Percentiles rank a stretch among this genome's conserved stretches.
phyloP scores from a whole-genome alignment of 2,113 vertebrate genomes.

The Neolamprologus devosi region DNA sequence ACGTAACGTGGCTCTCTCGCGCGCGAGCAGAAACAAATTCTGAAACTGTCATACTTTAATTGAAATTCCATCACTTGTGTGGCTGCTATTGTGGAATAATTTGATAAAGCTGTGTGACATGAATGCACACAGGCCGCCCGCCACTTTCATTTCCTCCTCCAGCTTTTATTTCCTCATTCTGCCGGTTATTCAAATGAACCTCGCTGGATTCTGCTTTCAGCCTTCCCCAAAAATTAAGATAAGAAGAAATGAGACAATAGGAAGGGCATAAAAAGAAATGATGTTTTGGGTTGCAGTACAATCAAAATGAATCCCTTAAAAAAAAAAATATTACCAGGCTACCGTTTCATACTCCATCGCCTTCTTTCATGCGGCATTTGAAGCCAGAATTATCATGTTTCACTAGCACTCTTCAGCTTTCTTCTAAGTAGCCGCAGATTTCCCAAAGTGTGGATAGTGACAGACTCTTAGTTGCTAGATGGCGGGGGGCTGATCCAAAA shows the following conservation, averaged over 20 bases:
- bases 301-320: not conserved
- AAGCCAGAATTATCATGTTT: not conserved
- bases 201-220: slow-evolving; percentile 31
- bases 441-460: not conserved
- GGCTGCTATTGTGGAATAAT: slow-evolving; percentile 57
- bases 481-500: slow-evolving; percentile 8
- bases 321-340: not conserved
- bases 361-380: not conserved
- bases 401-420: not conserved
- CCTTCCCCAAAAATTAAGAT: slow-evolving; percentile 38
- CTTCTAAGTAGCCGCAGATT: not conserved
- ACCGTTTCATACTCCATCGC: not conserved
- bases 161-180: slow-evolving; percentile 57
- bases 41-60: slow-evolving; percentile 67
- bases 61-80: slow-evolving; percentile 68
- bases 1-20: not conserved
- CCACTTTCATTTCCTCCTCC: slow-evolving; percentile 43
- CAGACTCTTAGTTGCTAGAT: slow-evolving; percentile 12
- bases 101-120: slow-evolving; percentile 61
- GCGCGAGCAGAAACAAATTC: slow-evolving; percentile 50
- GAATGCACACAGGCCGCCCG: slow-evolving; percentile 36
- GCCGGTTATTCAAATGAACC: slow-evolving; percentile 56
- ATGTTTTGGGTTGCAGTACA: slow-evolving; percentile 10
- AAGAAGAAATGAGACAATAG: slow-evolving; percentile 44
- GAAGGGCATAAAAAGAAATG: slow-evolving; percentile 27